Evolutionary conservation across 2,113 vertebrate genomes (phyloP), one percentile per base, ranked within the genome.

Genomic region (Catagonus wagneri): DNA sequence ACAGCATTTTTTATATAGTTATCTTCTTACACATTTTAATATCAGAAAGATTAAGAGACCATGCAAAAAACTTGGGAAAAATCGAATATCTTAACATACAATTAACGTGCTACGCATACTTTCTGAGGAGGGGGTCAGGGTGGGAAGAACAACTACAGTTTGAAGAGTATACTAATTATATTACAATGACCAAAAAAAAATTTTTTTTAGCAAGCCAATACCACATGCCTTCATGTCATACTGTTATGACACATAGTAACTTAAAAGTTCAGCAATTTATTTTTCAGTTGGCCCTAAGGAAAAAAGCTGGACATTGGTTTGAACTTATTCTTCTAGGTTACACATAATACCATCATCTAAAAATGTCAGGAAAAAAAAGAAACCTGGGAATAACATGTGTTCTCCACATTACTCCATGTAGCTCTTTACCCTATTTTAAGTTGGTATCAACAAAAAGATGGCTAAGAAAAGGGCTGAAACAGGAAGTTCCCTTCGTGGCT

Each of bases 341-440:
- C 3, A 34, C 58, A 60, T 80, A 96, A 87, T 52, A 75, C 0
- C 83, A 34, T 85, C 61, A 97, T 75, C 50, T 81, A 36, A 50
- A 96, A 56, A 65, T 71, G 61, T 27, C 56, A 66, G 60, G 52
- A 52, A 66, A 89, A 78, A 83, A 94, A 93, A 54, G 39, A 29
- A 76, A 44, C 3, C 52, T 83, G 69, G 58, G 29, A 16, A 63
- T 44, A 83, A 87, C 1, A 36, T 14, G 6, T 50, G 8, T 84
- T 80, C 32, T 85, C 39, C 68, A 94, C 20, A 65, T 44, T 90
- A 22, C 32, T 83, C n/a, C 19, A 36, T 34, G 17, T 34, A 74
- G 14, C 13, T 92, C 22, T 92, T 96, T 32, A 80, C 4, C 25
- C n/a, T 90, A 15, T 23, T 60, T 69, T 76, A 83, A 95, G 78